Evolutionary conservation across 1,140 invertebrate genomes (phyloP), one percentile per base, ranked within the genome.

Genomic region (Maconellicoccus hirsutus): DNA sequence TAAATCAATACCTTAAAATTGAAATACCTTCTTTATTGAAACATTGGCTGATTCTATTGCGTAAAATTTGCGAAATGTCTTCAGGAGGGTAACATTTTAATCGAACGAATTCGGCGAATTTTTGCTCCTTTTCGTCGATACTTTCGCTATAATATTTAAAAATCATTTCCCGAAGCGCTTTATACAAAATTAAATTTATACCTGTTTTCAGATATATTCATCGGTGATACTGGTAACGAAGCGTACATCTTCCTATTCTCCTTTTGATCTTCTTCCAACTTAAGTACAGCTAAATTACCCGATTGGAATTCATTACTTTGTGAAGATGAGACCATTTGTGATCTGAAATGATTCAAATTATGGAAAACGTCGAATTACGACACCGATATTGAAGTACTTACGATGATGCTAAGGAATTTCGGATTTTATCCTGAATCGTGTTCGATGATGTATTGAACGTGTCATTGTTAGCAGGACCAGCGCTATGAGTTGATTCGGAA

Each of bases 201-300:
- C 61, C 10, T 23, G 25, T 66, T 66, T 26, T 16, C 10, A 25
- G 61, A 66, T 23, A 66, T 23, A 25, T 66, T 66, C 25, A 66
- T 26, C 25, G 61, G 61, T 23, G 61, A 66, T 2, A 66, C 61
- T 16, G 61, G 61, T 25, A 66, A 66, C 16, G 61, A 66, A 14
- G 22, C 19, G 19, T 23, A 66, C 25, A 25, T 26, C 19, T 66
- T 66, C 25, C 61, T 10, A 22, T 66, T 66, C 16, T 66, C 61
- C 19, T 66, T 66, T 26, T 66, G 61, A 66, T 66, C 61, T 25
- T 23, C 61, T 23, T 66, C 61, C 10, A 66, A 26, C 19, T 66
- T 66, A 3, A 23, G 25, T 25, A 66, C 19, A 10, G 22, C 22
- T 8, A 14, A 23, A 25, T 66, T 66, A 23, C 61, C 61, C 16